Evolutionary conservation across 2,797 vertebrate species (phyloP), one percentile per base, ranked within the genome.

Genomic region (Pangasius mekongensis): DNA sequence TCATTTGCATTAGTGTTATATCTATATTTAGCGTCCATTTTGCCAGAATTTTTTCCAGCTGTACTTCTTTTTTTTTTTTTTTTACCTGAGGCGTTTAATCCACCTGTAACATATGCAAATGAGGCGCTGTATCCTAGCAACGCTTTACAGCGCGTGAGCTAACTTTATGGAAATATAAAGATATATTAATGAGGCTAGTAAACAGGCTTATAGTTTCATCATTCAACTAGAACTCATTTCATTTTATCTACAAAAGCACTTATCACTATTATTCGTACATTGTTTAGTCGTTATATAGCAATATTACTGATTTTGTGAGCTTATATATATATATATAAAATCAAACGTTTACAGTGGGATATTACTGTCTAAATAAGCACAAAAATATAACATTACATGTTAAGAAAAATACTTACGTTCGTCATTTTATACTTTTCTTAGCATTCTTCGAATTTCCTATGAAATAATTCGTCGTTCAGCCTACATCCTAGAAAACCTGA

Each of bases 101-200:
- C 39, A 80, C 6, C 60, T 86, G 74, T 39, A 49, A n/a, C 43
- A 27, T 80, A 80, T 83, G 66, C 54, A 73, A 83, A 83, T 73
- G 52, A 74, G n/a, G 10, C 8, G 36, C 78, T 39, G 67, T 83
- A 33, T 74, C 80, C 67, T 83, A 87, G 86, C 86, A 87, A 83
- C 86, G 7, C 52, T 87, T 39, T 60, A 67, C 30, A 43, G 14
- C 14, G 8, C 33, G 14, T 66, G 56, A 18, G 22, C 62, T 81
- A 74, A 49, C 54, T 62, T 27, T 74, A 71, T 54, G 54, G 7
- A 49, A 62, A 83, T 30, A 67, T 33, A 67, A 20, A 43, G 3
- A 20, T 18, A 64, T 56, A 58, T 58, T 33, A 60, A 24, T 39
- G 8, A 47, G 43, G 43, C 43, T 7, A 81, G 33, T 1, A 20